These are phyloP conservation scores for Meda fulgida DNA, from an alignment of 2,797 vertebrate species.

Conservation along the genomic window DNA sequence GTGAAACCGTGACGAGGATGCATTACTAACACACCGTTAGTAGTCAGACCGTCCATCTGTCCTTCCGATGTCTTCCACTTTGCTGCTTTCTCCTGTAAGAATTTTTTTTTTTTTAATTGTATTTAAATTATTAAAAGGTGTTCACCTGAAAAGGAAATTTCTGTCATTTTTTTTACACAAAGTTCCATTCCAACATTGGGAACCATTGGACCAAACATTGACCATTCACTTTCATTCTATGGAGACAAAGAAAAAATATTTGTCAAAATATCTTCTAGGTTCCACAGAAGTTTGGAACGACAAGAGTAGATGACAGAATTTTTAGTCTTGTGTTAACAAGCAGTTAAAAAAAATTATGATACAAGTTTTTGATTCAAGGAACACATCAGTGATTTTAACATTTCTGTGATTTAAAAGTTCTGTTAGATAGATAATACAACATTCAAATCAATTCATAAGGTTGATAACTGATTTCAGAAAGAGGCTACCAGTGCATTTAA, in stretches of 20 bases:
- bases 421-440: not conserved
- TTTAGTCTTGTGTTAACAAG: not conserved
- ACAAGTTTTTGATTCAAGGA: not conserved
- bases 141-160: not conserved
- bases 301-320: not conserved
- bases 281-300: not conserved
- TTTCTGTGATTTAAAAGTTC: too few relatives aligned
- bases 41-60: conserved; percentile 97
- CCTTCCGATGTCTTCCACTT: conserved; percentile 96
- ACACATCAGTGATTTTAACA: not conserved
- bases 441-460: not conserved
- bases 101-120: too few relatives aligned
- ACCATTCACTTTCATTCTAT: not conserved
- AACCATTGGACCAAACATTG: not conserved
- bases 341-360: not conserved
- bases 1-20: conserved; percentile 95
- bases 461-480: not conserved
- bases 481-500: not conserved
- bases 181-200: not conserved
- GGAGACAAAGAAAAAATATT: not conserved
- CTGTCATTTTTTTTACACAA: not conserved
- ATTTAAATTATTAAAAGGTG: not conserved
- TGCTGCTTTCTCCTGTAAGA: conserved; percentile 91
- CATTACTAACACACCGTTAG: conserved; percentile 98
- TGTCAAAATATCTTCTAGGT: not conserved